Evolutionary conservation across 2,797 vertebrate genomes (phyloP).

Genomic region (Periophthalmus magnuspinnatus): DNA sequence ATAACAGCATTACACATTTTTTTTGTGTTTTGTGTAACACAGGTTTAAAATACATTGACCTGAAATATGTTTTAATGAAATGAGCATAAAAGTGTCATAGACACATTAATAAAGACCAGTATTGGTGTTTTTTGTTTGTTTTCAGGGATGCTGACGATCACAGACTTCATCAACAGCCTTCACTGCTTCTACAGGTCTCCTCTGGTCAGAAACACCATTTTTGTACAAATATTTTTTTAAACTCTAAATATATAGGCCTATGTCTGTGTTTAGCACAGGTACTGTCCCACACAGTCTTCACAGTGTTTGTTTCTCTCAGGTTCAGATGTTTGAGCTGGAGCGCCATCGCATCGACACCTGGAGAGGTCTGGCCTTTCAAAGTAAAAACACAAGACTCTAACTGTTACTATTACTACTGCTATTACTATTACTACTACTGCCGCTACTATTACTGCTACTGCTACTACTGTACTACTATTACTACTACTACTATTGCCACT

Average conservation of each 20-base stretch:
- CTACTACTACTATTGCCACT: too few species aligned
- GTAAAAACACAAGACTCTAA: conserved; percentile 59
- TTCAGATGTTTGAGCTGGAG: conserved; percentile 96
- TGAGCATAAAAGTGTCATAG: too few species aligned
- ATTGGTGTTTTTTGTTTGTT: neutral
- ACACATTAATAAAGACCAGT: neutral
- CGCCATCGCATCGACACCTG: conserved; percentile 96
- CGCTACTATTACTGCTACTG: too few species aligned
- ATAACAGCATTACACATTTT: too few species aligned
- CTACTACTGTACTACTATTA: too few species aligned
- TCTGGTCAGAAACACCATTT: conserved; percentile 75
- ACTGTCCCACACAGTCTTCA: too few species aligned
- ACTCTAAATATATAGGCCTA: too few species aligned
- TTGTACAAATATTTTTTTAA: too few species aligned
- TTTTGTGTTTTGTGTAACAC: too few species aligned
- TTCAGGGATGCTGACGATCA: conserved; percentile 98
- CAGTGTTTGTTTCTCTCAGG: conserved; percentile 77
- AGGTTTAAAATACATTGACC: too few species aligned
- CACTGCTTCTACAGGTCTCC: conserved; percentile 95
- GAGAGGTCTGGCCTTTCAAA: conserved; percentile 88
- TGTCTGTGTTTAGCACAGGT: too few species aligned
- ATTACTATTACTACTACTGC: neutral
- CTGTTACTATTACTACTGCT: neutral
- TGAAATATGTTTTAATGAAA: too few species aligned
- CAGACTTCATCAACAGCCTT: conserved; percentile 97